Conservation (phyloP, 2,888 invertebrate species). For the Ceriagrion tenellum region DNA sequence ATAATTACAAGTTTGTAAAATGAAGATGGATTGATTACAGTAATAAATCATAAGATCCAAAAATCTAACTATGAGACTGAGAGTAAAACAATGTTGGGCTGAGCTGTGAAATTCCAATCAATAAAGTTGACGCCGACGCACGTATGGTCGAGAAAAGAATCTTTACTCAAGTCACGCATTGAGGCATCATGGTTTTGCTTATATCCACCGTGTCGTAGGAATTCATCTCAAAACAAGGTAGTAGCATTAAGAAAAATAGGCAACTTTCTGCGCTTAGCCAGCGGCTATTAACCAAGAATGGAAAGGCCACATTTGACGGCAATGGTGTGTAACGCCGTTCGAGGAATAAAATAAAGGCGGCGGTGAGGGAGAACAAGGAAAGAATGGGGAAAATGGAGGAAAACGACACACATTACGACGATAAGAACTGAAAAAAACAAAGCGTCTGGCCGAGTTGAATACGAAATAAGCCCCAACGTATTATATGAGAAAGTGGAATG, state of each 20-base stretch:
- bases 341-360: neutral
- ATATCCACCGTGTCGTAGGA: neutral
- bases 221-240: neutral
- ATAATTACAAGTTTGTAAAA: no score
- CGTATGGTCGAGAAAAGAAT: neutral
- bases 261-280: neutral
- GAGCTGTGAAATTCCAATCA: no score
- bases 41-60: no score
- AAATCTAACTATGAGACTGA: no score
- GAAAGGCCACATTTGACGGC: neutral
- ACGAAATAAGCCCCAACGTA: neutral
- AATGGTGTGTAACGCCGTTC: neutral
- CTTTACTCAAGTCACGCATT: neutral
- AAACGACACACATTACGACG: neutral
- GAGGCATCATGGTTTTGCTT: neutral
- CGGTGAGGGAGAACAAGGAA: neutral
- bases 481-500: neutral
- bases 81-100: no score
- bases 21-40: no score
- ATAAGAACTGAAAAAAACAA: neutral
- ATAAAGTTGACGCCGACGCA: neutral
- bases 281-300: neutral
- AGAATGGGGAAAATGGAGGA: constrained; percentile 15
- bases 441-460: neutral
- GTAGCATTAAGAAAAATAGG: neutral